Evolutionary conservation across 2,888 invertebrate species (phyloP).

Genomic region (Drosophila mulleri): DNA sequence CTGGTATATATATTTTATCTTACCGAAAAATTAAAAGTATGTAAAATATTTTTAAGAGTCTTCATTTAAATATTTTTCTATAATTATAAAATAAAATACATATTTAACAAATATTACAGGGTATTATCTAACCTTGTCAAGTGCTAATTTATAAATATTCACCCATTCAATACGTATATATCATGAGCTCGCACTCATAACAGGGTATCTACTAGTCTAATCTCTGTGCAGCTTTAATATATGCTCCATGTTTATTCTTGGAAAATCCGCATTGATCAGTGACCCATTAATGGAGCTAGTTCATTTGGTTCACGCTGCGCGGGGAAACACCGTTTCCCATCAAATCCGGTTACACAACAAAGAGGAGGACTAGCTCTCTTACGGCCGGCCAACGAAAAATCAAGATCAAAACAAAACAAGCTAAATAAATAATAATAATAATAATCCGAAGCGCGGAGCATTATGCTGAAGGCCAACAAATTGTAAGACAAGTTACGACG

Average conservation of each 20-base stretch:
- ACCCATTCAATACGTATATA: neutral
- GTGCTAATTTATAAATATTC: neutral
- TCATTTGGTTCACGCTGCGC: slow-evolving; percentile 14
- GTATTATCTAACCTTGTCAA: neutral
- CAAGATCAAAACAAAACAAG: slow-evolving; percentile 36
- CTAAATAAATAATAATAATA: slow-evolving; percentile 15
- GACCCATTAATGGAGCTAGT: slow-evolving; percentile 9
- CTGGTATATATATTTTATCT: no score
- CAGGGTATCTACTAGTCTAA: neutral
- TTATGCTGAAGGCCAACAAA: slow-evolving; percentile 34
- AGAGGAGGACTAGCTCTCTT: neutral
- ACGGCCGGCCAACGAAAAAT: slow-evolving; percentile 15
- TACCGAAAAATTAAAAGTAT: no score
- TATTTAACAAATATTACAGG: neutral
- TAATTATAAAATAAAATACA: no score
- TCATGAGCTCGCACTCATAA: neutral
- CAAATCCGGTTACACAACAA: slow-evolving; percentile 37
- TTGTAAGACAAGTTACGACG: slow-evolving; percentile 59
- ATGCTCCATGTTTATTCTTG: slow-evolving; percentile 22
- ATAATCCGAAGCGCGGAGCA: slow-evolving; percentile 15
- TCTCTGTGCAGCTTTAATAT: neutral
- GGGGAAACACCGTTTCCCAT: slow-evolving; percentile 28
- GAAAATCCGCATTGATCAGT: slow-evolving; percentile 13
- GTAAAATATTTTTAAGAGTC: no score
- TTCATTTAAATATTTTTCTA: neutral